Evolutionary conservation across 2,797 vertebrate species (phyloP), one percentile per base, ranked within the genome.

Genomic region (Phalloptychus januarius): DNA sequence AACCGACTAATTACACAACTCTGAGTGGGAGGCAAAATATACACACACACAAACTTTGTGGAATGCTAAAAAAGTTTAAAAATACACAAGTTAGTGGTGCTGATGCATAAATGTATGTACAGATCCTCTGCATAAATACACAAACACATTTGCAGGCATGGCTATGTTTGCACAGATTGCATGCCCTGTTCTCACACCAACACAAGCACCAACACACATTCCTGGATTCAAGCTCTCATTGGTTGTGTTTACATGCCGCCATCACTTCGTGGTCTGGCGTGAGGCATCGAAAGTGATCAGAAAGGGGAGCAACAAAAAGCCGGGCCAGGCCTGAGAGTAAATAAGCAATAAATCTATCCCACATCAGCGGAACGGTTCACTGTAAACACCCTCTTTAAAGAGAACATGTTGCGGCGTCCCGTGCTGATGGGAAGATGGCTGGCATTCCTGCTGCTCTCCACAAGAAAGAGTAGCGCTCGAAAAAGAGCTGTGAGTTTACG

Each of bases 311-410:
- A 84, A 86, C 86, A 86, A 79, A 89, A 81, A 82, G 56, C 61
- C 33, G 28, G 61, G 87, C 89, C 81, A 84, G 86, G 85, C 87
- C 75, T 23, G 83, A 92, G 92, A 88, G 93, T 95, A 94, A 95
- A 95, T 93, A 95, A 91, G 92, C 93, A 89, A 93, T 95, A 93
- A 94, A 95, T 95, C 94, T 95, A 83, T 84, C 84, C 91, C 90
- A 93, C 90, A 90, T 92, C 90, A 87, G 90, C 84, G 74, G 86
- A 90, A 91, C 88, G 83, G 79, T 78, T 90, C 89, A 83, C 82
- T 91, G 92, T 94, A 94, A 95, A 95, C 94, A 94, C 71, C 45
- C 91, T 88, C 78, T 88, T 82, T 86, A 89, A 86, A 78, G 74
- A 61, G 28, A 73, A 89, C 76, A 50, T 67, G 88, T 72, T 88